Conservation (phyloP, 2,888 invertebrate genomes). For the Vanessa cardui region DNA sequence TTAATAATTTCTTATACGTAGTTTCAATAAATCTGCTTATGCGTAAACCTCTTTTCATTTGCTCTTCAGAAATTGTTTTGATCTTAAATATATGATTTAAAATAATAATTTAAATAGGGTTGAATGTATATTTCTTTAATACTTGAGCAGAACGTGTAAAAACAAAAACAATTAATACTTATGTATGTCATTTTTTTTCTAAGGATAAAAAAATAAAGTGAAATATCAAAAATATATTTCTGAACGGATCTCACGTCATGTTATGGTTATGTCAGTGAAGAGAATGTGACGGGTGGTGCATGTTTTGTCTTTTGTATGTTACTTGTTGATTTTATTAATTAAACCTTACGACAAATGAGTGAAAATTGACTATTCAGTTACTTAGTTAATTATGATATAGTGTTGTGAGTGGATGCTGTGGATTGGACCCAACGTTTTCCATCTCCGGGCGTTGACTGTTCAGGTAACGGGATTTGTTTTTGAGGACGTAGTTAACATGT, state of each 20-base stretch:
- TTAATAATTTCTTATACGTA: too few species aligned
- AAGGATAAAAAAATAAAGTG: background rate
- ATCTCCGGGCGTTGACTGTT: constrained; percentile 56
- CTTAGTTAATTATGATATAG: constrained; percentile 63
- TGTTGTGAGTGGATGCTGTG: constrained; percentile 49
- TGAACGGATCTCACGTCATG: constrained; percentile 46
- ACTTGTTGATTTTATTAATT: constrained; percentile 76
- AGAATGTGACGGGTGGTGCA: constrained; percentile 71
- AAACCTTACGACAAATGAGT: constrained; percentile 62
- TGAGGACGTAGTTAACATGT: constrained; percentile 62
- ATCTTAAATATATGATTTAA: too few species aligned
- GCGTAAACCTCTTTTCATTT: too few species aligned
- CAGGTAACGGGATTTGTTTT: constrained; percentile 81
- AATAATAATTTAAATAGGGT: too few species aligned
- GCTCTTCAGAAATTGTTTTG: too few species aligned
- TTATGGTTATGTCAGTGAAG: constrained; percentile 52
- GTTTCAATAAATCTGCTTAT: too few species aligned
- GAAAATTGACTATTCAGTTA: constrained; percentile 52
- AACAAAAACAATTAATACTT: too few species aligned
- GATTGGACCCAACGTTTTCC: constrained; percentile 50
- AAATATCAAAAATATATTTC: constrained; percentile 25
- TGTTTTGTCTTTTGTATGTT: constrained; percentile 72
- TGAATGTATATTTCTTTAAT: too few species aligned
- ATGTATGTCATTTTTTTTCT: background rate
- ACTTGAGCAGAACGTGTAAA: too few species aligned